Percentiles rank a stretch among this genome's conserved stretches.
These are phyloP conservation scores for Myanophis thanlyinensis DNA, from an alignment of 2,113 vertebrate species.

Conservation along the genomic window DNA sequence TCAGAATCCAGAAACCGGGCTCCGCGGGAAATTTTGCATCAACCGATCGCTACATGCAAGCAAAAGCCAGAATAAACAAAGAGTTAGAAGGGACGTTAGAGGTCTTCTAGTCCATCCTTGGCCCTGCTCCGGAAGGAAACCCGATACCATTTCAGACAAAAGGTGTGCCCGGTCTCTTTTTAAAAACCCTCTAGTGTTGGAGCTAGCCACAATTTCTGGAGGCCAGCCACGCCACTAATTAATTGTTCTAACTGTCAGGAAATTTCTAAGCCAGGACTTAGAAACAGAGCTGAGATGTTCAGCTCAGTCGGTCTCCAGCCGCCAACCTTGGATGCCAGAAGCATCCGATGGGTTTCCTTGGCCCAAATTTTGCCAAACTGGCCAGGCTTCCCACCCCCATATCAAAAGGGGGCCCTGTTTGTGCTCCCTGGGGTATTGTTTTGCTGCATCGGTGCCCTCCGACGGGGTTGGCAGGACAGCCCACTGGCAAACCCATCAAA, in stretches of 20 bases:
- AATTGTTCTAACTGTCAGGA: neutral
- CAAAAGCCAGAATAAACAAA: too few species aligned
- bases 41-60: neutral
- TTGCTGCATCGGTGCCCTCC: neutral
- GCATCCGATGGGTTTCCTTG: neutral
- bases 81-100: too few species aligned
- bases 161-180: too few species aligned
- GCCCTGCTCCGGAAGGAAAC: too few species aligned
- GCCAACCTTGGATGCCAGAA: neutral
- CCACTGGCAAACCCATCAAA: neutral
- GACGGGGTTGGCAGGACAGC: neutral
- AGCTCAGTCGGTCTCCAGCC: neutral
- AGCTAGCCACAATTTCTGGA: too few species aligned
- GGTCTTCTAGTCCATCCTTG: too few species aligned
- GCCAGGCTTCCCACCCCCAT: neutral
- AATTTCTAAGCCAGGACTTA: neutral
- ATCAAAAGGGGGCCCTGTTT: neutral
- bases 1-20: neutral
- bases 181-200: too few species aligned
- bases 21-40: neutral
- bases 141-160: too few species aligned
- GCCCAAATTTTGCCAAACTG: neutral
- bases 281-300: neutral
- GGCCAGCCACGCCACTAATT: rapidly evolving
- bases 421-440: neutral